phyloP scores from a whole-genome alignment of 2,113 vertebrate species.

The Willisornis vidua region DNA sequence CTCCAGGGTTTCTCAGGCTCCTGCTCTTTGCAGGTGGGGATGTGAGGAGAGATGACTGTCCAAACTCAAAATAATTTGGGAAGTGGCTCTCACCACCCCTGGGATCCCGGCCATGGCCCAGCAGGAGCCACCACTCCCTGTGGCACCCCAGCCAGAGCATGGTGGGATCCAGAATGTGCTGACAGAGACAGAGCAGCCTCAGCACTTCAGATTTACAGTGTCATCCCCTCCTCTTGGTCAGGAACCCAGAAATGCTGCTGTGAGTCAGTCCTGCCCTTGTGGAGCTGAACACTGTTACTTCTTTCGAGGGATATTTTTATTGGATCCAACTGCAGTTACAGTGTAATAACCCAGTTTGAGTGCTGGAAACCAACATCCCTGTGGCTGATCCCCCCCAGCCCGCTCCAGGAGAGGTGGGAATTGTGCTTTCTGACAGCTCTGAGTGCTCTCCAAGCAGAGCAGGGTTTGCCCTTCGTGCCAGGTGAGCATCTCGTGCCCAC shows the following conservation, averaged over 20 bases:
- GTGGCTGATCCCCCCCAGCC: neutral
- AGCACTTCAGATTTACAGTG: slow-evolving; percentile 42
- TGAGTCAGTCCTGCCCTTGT: slow-evolving; percentile 56
- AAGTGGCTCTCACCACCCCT: rapidly evolving
- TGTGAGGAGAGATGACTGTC: neutral
- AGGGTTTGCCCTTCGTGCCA: neutral
- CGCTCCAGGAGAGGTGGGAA: neutral
- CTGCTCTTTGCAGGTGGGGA: neutral
- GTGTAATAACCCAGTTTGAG: neutral
- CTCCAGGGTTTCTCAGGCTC: neutral
- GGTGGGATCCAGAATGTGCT: neutral
- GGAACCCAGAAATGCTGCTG: slow-evolving; percentile 48
- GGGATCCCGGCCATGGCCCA: neutral
- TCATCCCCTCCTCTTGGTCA: slow-evolving; percentile 56
- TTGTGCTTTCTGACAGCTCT: neutral
- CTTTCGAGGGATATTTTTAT: neutral
- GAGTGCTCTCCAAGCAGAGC: neutral
- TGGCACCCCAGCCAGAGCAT: neutral
- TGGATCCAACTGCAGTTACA: neutral
- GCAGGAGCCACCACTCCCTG: neutral
- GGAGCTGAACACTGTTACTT: slow-evolving; percentile 15
- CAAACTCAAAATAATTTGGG: neutral
- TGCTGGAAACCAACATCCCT: neutral
- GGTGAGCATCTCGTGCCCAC: neutral
- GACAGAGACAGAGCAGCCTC: slow-evolving; percentile 19